Evolutionary conservation across 2,797 vertebrate species (phyloP), one percentile per base, ranked within the genome.

Genomic region (Cryptoprocta ferox): DNA sequence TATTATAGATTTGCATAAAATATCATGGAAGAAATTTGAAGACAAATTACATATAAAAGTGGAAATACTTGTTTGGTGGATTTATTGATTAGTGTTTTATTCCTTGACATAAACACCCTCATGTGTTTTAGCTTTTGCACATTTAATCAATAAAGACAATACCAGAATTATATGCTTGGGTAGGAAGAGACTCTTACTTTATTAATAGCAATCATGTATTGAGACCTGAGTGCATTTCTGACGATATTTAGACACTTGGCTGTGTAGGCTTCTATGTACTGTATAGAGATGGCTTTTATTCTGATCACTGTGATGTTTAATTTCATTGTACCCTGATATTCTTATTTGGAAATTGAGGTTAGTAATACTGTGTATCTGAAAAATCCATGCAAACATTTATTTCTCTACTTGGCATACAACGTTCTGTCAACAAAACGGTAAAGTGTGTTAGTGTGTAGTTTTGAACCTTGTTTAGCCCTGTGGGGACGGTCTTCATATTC

Each of bases 91-190:
- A 8, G 13, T 94, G 13, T 97, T 96, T 94, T 95, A 68, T 89
- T 94, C n/a, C 26, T 39, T 79, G 82, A 88, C 61, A 92, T 70
- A 83, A 90, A 91, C 26, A 86, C 21, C 24, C 59, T 92, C 9
- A 24, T 90, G 39, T 95, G 37, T 96, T 84, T 94, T 95, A 90
- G 90, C 63, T 76, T 32, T 18, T 96, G 65, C 66, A 76, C 37
- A 81, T 87, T 83, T 94, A 96, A 84, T 97, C 95, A 96, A 61
- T 96, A 92, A 90, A 37, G 45, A 73, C 71, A 81, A 91, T 95
- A 92, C 48, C 39, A 68, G 88, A 85, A 92, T 95, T 94, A 96
- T 66, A 88, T 84, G 71, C 61, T 78, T 95, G 78, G 89, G 32
- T 82, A 92, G 78, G 56, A 91, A 90, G 42, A 78, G 48, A 76